Evolutionary conservation across 2,888 invertebrate genomes (phyloP).

Genomic region (Papilio gigon): DNA sequence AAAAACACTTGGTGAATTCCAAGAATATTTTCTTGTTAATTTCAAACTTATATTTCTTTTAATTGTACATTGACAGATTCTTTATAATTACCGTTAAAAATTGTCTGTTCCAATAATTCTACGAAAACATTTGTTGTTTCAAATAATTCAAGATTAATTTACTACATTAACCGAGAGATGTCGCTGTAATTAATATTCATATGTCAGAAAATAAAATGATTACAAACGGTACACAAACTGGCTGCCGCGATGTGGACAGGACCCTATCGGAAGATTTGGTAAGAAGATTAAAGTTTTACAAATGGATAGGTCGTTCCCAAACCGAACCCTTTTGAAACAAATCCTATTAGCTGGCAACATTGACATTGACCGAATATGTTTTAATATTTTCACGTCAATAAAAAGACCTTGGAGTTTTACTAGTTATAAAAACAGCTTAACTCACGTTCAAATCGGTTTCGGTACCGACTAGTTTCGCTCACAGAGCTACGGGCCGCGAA

Average conservation of each 20-base stretch:
- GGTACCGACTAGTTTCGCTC: too few relatives aligned
- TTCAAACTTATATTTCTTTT: neutral
- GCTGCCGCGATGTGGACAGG: neutral
- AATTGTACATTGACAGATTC: neutral
- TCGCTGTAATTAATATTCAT: neutral
- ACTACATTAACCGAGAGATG: neutral
- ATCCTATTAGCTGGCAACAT: constrained; percentile 5
- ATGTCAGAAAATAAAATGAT: neutral
- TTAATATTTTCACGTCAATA: constrained; percentile 1
- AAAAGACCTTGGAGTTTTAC: neutral
- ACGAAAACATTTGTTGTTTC: too few relatives aligned
- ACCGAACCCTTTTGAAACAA: constrained; percentile 15
- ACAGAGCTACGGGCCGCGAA: too few relatives aligned
- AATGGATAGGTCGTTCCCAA: neutral
- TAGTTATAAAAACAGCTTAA: too few relatives aligned
- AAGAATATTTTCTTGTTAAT: neutral
- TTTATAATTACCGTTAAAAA: neutral
- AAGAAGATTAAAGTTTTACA: constrained; percentile 28
- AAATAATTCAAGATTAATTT: neutral
- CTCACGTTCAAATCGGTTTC: too few relatives aligned
- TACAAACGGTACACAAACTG: neutral
- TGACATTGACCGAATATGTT: neutral
- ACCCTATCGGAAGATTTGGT: constrained; percentile 21
- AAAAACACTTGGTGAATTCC: constrained; percentile 1
- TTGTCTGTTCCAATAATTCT: too few relatives aligned